Conservation (phyloP, 2,888 invertebrate genomes). For the Acleris holmiana region DNA sequence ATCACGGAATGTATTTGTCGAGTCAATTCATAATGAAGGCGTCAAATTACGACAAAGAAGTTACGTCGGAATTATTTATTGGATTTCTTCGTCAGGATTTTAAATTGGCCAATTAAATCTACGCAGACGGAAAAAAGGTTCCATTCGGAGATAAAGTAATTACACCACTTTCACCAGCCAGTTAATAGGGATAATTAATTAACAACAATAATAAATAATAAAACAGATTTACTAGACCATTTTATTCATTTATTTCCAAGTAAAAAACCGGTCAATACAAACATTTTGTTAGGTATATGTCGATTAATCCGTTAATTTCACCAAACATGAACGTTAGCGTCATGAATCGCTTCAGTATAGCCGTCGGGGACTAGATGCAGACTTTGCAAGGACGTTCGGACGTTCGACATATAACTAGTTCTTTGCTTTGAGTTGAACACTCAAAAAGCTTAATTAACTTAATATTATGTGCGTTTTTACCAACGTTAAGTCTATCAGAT, state of each 20-base stretch:
- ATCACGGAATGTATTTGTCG: too few species aligned
- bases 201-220: constrained; percentile 41
- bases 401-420: constrained; percentile 24
- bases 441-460: constrained; percentile 36
- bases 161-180: too few species aligned
- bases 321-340: constrained; percentile 7
- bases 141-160: too few species aligned
- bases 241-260: constrained; percentile 66
- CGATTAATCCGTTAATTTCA: constrained; percentile 20
- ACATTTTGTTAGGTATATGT: constrained; percentile 28
- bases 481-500: constrained; percentile 62
- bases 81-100: too few species aligned
- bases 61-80: too few species aligned
- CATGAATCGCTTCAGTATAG: constrained; percentile 20
- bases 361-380: constrained; percentile 31
- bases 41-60: too few species aligned
- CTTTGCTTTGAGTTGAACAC: constrained; percentile 6
- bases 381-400: constrained; percentile 11
- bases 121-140: too few species aligned
- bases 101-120: too few species aligned
- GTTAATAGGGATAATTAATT: too few species aligned
- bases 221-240: constrained; percentile 67
- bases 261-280: constrained; percentile 37
- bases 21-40: too few species aligned
- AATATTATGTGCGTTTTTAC: constrained; percentile 75